Evolutionary conservation across 2,888 invertebrate genomes (phyloP).

Genomic region (Polymixis lichenea): DNA sequence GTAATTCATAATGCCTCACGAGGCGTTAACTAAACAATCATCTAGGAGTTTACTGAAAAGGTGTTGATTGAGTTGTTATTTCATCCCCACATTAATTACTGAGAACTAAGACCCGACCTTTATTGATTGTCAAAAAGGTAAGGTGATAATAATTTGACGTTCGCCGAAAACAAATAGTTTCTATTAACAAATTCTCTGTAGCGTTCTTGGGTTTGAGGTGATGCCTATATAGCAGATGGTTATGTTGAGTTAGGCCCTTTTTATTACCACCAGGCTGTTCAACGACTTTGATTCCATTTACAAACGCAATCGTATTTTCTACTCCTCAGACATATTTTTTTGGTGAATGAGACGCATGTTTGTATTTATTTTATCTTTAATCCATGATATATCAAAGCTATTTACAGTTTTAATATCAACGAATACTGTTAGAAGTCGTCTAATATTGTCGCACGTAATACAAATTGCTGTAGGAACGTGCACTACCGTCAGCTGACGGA

Average conservation of each 20-base stretch:
- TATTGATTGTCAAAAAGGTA: background rate
- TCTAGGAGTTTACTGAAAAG: background rate
- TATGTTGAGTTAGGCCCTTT: background rate
- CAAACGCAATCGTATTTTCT: background rate
- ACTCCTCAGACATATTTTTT: too few species aligned
- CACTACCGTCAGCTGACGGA: background rate
- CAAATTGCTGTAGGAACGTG: slow-evolving; percentile 29
- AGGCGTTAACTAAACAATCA: background rate
- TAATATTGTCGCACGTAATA: slow-evolving; percentile 15
- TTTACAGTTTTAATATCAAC: background rate
- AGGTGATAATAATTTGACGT: background rate
- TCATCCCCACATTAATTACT: background rate
- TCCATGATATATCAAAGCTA: background rate
- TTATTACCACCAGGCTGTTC: background rate
- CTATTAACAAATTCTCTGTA: background rate
- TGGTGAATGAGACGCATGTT: too few species aligned
- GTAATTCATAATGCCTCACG: background rate
- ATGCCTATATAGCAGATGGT: too few species aligned
- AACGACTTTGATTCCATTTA: background rate
- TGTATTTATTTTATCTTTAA: background rate
- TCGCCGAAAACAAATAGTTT: background rate
- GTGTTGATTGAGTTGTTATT: slow-evolving; percentile 10
- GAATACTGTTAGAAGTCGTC: background rate
- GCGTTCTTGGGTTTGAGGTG: background rate
- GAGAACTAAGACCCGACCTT: background rate